Evolutionary conservation across 2,888 invertebrate species (phyloP).

Genomic region (Philhelius pedissequus): DNA sequence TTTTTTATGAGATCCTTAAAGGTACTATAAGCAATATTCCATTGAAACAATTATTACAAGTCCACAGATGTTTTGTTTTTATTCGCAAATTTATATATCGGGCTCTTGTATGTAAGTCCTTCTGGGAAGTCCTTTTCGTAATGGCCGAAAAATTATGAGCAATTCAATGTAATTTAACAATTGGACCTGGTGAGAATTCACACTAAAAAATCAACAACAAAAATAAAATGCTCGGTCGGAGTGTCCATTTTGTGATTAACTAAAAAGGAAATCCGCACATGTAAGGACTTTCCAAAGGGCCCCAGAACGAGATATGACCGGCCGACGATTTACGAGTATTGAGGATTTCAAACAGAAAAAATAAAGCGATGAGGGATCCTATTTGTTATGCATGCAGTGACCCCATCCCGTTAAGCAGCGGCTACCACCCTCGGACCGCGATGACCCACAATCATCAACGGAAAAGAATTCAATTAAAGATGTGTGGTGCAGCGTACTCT

Average conservation of each 20-base stretch:
- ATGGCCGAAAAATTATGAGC: constrained; percentile 58
- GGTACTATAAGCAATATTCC: not conserved
- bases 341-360: not conserved
- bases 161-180: constrained; percentile 65
- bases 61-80: constrained; percentile 59
- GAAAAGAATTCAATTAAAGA: constrained; percentile 55
- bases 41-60: constrained; percentile 58
- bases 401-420: not conserved
- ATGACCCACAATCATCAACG: not conserved
- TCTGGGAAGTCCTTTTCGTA: constrained; percentile 28
- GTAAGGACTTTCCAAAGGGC: no score
- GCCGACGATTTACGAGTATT: not conserved
- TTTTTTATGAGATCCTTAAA: constrained; percentile 4
- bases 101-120: not conserved
- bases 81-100: constrained; percentile 45
- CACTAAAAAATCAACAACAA: not conserved
- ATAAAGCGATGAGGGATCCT: not conserved
- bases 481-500: constrained; percentile 19
- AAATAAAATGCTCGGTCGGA: not conserved
- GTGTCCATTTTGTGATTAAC: not conserved
- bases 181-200: constrained; percentile 16
- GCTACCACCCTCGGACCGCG: not conserved
- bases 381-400: constrained; percentile 41
- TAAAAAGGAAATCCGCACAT: no score
- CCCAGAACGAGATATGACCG: not conserved